These are phyloP conservation scores for Cassiopea xamachana DNA, from an alignment of 30 jellyfish, hydroid and myxozoan genomes.

Conservation along the genomic window DNA sequence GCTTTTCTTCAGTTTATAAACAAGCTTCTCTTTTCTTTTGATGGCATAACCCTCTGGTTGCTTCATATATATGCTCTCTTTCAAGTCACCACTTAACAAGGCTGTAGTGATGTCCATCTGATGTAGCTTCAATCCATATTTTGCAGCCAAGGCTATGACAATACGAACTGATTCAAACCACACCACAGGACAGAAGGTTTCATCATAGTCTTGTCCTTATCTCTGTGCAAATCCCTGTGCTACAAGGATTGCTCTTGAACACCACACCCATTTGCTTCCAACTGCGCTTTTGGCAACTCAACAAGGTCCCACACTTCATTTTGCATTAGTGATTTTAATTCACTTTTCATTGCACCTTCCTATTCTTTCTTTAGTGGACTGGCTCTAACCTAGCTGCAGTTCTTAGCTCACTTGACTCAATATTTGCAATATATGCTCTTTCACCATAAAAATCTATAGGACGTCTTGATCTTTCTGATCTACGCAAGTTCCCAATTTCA, in stretches of 20 bases:
- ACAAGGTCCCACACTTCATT: constrained; percentile 67
- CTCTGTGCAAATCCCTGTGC: background rate
- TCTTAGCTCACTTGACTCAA: constrained; percentile 18
- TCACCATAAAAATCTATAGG: constrained; percentile 58
- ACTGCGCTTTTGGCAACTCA: constrained; percentile 24
- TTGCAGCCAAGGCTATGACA: background rate
- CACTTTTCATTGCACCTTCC: constrained; percentile 28
- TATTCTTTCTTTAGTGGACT: constrained; percentile 27
- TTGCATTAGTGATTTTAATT: constrained; percentile 27
- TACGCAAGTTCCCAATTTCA: background rate
- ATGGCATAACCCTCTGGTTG: background rate
- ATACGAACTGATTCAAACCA: background rate
- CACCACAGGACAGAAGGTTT: background rate
- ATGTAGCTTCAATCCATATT: background rate
- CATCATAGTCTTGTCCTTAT: background rate
- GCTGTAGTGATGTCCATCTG: background rate
- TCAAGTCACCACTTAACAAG: background rate
- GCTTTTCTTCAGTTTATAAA: background rate
- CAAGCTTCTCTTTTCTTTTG: background rate
- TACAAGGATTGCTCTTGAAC: background rate
- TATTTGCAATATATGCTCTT: constrained; percentile 36
- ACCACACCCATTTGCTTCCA: constrained; percentile 11
- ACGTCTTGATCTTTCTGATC: background rate
- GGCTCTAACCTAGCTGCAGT: constrained; percentile 24
- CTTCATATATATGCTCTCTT: background rate